Evolutionary conservation across 2,113 vertebrate genomes (phyloP).

Genomic region (Noturus placidus): DNA sequence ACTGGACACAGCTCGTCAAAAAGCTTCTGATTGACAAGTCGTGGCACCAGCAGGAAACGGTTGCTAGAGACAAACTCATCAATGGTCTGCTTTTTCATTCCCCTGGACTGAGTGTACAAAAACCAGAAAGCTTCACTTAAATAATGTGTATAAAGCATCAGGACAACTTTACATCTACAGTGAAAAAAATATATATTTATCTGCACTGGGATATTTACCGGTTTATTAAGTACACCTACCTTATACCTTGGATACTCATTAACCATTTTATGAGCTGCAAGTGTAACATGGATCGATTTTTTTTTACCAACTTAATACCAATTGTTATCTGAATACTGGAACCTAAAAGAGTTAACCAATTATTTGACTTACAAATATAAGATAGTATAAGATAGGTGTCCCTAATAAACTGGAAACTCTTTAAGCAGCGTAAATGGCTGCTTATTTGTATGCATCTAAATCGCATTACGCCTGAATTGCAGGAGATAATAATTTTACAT

Average conservation of each 20-base stretch:
- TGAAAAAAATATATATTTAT: background rate
- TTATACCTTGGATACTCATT: background rate
- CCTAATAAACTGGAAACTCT: background rate
- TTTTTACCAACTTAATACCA: background rate
- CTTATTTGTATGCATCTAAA: background rate
- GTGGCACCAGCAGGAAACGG: constrained; percentile 86
- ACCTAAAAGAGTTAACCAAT: background rate
- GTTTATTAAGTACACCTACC: background rate
- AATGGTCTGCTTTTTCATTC: constrained; percentile 89
- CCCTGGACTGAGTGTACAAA: constrained; percentile 73
- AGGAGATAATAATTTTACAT: background rate
- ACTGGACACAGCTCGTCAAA: constrained; percentile 93
- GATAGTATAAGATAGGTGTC: no score
- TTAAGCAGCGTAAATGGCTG: background rate
- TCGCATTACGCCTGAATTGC: background rate
- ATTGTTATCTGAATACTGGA: background rate
- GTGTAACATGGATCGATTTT: background rate
- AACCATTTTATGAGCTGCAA: no score
- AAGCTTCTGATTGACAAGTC: constrained; percentile 88
- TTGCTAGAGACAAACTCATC: constrained; percentile 92
- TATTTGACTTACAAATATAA: background rate
- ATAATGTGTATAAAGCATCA: background rate
- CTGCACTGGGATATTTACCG: background rate
- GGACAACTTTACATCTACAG: background rate
- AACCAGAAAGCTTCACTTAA: background rate